These are phyloP conservation scores for Drosophila cracens DNA, from an alignment of 2,888 invertebrate species.

Conservation along the genomic window DNA sequence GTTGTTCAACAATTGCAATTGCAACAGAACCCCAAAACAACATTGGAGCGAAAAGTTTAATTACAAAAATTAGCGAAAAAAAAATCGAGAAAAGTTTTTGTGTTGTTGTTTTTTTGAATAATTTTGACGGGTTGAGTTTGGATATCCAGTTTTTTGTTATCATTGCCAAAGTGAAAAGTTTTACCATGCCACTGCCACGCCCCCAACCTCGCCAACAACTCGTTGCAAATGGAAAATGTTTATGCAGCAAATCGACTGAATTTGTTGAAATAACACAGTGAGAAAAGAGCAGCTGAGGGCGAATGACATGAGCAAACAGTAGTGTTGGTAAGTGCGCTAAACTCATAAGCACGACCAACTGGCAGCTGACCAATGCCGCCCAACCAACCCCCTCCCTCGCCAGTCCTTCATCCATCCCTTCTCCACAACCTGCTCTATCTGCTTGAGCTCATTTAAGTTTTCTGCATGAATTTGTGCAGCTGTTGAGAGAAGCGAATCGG, in stretches of 20 bases:
- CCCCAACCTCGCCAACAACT: background rate
- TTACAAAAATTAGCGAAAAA: constrained; percentile 63
- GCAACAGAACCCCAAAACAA: constrained; percentile 12
- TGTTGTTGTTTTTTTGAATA: constrained; percentile 16
- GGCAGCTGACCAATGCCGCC: constrained; percentile 5
- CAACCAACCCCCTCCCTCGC: background rate
- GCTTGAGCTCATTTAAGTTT: constrained; percentile 71
- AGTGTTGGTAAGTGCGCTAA: constrained; percentile 66
- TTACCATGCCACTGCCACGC: constrained; percentile 23
- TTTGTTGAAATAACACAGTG: constrained; percentile 80
- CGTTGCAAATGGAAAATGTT: constrained; percentile 56
- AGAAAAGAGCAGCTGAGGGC: constrained; percentile 37
- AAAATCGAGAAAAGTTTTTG: constrained; percentile 8
- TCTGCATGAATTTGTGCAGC: constrained; percentile 68
- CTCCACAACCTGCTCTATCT: constrained; percentile 4
- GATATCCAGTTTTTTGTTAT: constrained; percentile 51
- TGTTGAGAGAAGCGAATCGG: constrained; percentile 29
- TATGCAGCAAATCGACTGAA: constrained; percentile 83
- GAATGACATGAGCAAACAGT: constrained; percentile 35
- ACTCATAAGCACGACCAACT: constrained; percentile 62
- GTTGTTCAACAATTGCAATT: constrained; percentile 15
- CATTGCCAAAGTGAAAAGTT: constrained; percentile 51
- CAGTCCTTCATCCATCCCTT: background rate
- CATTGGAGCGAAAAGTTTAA: constrained; percentile 64
- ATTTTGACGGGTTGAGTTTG: background rate